A percentile compares a stretch with the other conserved stretches of the same genome.
phyloP scores from a whole-genome alignment of 2,797 vertebrate species.

The Sphenodon punctatus region DNA sequence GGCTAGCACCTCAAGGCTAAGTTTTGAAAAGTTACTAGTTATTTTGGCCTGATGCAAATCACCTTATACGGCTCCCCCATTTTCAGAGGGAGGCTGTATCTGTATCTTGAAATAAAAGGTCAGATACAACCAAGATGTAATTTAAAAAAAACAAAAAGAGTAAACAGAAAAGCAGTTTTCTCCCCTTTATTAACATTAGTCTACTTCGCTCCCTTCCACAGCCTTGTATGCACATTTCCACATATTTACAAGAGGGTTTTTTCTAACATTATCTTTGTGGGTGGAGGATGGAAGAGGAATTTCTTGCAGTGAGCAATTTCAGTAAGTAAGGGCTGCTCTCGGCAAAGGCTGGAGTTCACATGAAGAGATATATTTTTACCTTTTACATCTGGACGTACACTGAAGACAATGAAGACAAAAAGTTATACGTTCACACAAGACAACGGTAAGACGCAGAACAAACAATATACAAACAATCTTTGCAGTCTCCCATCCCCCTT shows the following conservation, averaged over 20 bases:
- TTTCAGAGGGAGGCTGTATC: background rate
- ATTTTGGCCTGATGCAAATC: background rate
- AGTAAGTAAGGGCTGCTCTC: too few relatives aligned
- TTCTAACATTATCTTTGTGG: fast-evolving
- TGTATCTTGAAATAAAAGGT: background rate
- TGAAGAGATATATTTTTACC: too few relatives aligned
- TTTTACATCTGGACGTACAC: too few relatives aligned
- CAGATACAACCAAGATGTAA: background rate
- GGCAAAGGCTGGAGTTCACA: too few relatives aligned
- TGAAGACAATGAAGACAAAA: too few relatives aligned
- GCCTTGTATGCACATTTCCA: background rate
- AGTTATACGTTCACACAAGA: too few relatives aligned
- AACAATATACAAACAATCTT: background rate
- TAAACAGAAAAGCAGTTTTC: background rate
- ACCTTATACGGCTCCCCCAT: background rate
- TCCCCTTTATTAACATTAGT: background rate
- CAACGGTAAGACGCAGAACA: background rate
- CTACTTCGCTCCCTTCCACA: background rate
- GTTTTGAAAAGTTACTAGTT: background rate
- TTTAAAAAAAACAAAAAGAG: background rate
- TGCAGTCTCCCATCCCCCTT: background rate
- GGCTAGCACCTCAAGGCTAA: background rate
- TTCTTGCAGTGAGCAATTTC: too few relatives aligned
- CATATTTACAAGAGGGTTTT: background rate
- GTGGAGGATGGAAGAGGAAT: fast-evolving